Conservation (phyloP, 2,797 vertebrate species). For the Dryobates pubescens region DNA sequence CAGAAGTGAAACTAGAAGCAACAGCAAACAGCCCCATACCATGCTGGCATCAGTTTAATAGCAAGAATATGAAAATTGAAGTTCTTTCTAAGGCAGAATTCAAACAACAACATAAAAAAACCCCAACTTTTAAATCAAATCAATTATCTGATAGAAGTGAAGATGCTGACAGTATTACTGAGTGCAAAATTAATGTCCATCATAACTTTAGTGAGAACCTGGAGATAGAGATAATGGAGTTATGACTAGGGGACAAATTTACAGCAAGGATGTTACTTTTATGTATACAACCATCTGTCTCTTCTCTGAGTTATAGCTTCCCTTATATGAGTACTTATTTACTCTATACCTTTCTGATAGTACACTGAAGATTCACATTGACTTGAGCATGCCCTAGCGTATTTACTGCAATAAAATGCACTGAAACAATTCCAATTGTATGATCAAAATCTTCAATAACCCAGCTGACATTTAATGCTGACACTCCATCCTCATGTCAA, state of each 20-base stretch:
- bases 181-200: neutral
- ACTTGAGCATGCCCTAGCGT: neutral
- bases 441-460: slow-evolving; percentile 51
- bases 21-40: neutral
- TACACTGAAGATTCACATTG: slow-evolving; percentile 31
- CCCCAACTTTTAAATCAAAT: neutral
- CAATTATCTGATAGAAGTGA: neutral
- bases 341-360: slow-evolving; percentile 37
- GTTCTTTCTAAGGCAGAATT: neutral
- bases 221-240: slow-evolving; percentile 7
- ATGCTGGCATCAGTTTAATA: neutral
- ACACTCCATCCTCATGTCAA: neutral
- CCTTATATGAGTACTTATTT: slow-evolving; percentile 22
- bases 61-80: neutral
- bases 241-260: neutral
- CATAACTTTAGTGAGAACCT: neutral
- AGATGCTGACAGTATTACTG: neutral
- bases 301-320: slow-evolving; percentile 1
- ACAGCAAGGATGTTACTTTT: neutral
- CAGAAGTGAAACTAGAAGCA: neutral
- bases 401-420: slow-evolving; percentile 57
- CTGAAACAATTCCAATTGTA: slow-evolving; percentile 45
- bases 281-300: neutral
- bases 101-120: neutral
- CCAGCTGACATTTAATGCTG: slow-evolving; percentile 50